Percentiles rank a stretch among this genome's conserved stretches.
Conservation (phyloP, 2,888 invertebrate species). For the Xylocampa areola region DNA sequence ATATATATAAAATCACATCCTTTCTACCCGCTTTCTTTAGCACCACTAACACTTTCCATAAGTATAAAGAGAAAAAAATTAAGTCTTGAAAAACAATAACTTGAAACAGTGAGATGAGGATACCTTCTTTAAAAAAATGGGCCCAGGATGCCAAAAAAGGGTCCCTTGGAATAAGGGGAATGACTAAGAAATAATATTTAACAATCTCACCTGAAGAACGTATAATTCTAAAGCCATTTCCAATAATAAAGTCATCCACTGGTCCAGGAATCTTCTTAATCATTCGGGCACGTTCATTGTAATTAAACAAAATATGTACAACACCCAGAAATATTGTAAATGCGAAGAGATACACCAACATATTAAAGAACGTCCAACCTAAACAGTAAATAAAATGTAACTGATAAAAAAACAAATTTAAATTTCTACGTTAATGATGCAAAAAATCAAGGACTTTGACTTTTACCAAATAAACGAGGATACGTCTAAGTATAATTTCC, state of each 20-base stretch:
- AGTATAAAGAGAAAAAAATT: no score
- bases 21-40: no score
- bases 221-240: constrained; percentile 60
- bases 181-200: background rate
- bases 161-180: no score
- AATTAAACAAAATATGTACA: constrained; percentile 55
- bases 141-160: no score
- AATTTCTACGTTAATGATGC: background rate
- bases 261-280: constrained; percentile 71
- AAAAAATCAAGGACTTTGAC: no score
- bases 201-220: constrained; percentile 63
- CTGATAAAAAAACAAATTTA: constrained; percentile 7
- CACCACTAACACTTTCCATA: no score
- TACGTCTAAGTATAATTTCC: no score
- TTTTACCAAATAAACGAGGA: no score
- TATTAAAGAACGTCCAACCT: constrained; percentile 29
- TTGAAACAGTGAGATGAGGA: no score
- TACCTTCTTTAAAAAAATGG: no score
- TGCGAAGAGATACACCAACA: constrained; percentile 48
- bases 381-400: constrained; percentile 3
- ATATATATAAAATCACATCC: no score
- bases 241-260: constrained; percentile 61
- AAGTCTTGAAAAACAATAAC: no score
- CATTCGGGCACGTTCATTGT: constrained; percentile 61
- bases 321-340: constrained; percentile 42